Evolutionary conservation across 1,140 invertebrate species (phyloP), one percentile per base, ranked within the genome.

Genomic region (Forficula auricularia): DNA sequence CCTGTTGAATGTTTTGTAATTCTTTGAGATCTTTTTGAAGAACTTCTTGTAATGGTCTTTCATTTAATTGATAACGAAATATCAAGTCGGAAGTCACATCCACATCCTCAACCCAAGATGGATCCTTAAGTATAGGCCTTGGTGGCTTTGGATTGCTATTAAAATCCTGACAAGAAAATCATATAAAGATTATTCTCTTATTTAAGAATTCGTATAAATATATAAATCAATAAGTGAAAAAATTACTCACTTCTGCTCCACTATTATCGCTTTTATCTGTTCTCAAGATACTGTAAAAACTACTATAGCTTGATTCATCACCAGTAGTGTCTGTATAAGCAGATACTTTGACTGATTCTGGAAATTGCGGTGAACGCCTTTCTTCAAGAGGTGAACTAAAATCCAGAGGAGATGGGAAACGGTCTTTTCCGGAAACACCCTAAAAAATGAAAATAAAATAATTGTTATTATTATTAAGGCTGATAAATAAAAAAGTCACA

Each of bases 61-160:
- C 59, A 13, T 61, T 51, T 27, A 82, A 58, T 59, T 81, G 75
- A 51, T 82, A 82, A 36, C 71, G 65, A 48, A 73, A 80, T 3
- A 78, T 68, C 6, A 80, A 54, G 45, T 82, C 72, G 6, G 75
- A 66, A 1, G 75, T 77, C 15, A 75, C 56, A 8, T 66, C 57
- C 1, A 79, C 67, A 30, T 69, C 62, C 39, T 77, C 70, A 52
- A 75, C 53, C 75, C 76, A 78, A 7, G 73, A 66, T 0, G 75
- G 73, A 27, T 71, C 67, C 51, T 67, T 61, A 20, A 52, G 46
- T 27, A 6, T 27, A 10, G 22, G 22, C 22, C 22, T 4, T 6
- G 22, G 8, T 47, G n/a, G 16, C n/a, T 14, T 36, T 13, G 34
- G 34, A 7, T 13, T 4, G 34, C 16, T 7, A 36, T 7, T 14